Conservation (phyloP, 2,888 invertebrate genomes). For the Leucophenga montana region DNA sequence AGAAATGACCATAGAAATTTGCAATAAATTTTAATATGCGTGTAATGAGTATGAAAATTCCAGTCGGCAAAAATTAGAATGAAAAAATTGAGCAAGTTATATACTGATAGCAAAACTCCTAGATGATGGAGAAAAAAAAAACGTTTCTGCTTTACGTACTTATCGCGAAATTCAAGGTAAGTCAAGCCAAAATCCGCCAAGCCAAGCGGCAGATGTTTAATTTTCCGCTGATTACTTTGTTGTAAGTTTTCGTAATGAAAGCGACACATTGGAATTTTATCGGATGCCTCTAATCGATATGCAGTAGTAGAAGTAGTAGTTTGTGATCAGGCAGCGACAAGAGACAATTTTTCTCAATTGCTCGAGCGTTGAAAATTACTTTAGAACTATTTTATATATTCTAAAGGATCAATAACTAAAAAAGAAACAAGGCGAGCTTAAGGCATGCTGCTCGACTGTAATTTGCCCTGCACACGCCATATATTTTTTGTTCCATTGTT, state of each 20-base stretch:
- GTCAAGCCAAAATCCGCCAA: neutral
- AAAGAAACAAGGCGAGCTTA: too few relatives aligned
- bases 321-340: too few relatives aligned
- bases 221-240: conserved; percentile 11
- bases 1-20: conserved; percentile 61
- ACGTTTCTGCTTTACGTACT: neutral
- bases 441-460: too few relatives aligned
- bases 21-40: conserved; percentile 68
- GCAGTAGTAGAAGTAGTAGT: too few relatives aligned
- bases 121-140: neutral
- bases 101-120: too few relatives aligned
- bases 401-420: too few relatives aligned
- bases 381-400: too few relatives aligned
- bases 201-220: conserved; percentile 23
- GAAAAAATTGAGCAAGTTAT: neutral
- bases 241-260: conserved; percentile 5
- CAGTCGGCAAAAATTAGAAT: neutral
- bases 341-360: too few relatives aligned
- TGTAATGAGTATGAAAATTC: conserved; percentile 59
- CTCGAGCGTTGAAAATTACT: too few relatives aligned
- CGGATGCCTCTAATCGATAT: conserved; percentile 6
- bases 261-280: conserved; percentile 13
- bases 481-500: too few relatives aligned
- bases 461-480: too few relatives aligned
- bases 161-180: neutral